Evolutionary conservation across 2,113 vertebrate genomes (phyloP).

Genomic region (Pseudolaguvia tuberculata): DNA sequence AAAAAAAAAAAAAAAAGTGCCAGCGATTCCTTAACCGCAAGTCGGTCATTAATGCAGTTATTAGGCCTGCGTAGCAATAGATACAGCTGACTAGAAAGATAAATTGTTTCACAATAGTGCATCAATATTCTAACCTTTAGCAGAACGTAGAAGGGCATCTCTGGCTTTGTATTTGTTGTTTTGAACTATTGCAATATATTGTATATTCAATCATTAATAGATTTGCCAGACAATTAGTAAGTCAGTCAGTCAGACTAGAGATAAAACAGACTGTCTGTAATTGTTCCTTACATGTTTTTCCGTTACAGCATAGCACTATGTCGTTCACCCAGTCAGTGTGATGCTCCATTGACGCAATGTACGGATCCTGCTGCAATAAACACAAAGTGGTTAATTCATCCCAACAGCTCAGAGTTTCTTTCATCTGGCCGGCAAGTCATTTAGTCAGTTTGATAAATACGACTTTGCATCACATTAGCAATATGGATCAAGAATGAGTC

Average conservation of each 20-base stretch:
- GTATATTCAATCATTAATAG: too few species aligned
- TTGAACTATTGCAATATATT: too few species aligned
- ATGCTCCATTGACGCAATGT: slow-evolving; percentile 98
- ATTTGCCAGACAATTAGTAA: too few species aligned
- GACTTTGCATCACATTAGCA: not conserved
- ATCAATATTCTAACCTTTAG: too few species aligned
- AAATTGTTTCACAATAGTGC: too few species aligned
- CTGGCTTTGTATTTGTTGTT: too few species aligned
- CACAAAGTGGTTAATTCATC: not conserved
- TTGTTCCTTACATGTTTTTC: slow-evolving; percentile 85
- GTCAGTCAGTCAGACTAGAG: not conserved
- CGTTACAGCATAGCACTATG: slow-evolving; percentile 96
- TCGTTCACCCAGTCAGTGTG: slow-evolving; percentile 99
- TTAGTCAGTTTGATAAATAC: not conserved
- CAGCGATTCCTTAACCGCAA: not conserved
- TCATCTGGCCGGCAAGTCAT: not conserved
- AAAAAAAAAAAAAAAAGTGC: too few species aligned
- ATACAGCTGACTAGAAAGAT: too few species aligned
- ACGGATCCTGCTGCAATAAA: slow-evolving; percentile 89
- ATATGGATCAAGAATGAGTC: too few species aligned
- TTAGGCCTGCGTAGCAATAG: too few species aligned
- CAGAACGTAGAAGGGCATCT: too few species aligned
- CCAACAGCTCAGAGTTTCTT: not conserved
- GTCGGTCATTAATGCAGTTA: not conserved
- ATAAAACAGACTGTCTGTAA: too few species aligned